Conservation (phyloP, 1,140 invertebrate species). For the Chlorops oryzae region DNA sequence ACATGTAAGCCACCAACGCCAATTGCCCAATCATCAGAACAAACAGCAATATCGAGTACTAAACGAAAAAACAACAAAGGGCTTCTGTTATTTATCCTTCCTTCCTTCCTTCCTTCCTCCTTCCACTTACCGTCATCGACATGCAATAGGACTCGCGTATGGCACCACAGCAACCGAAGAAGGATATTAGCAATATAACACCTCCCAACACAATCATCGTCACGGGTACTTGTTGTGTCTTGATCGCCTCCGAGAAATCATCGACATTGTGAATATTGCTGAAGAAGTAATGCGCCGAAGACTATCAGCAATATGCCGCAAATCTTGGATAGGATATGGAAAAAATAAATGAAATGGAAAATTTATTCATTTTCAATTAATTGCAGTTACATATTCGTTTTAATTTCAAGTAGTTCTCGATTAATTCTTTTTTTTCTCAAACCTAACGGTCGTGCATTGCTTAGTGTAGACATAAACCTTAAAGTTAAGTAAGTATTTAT, state of each 20-base stretch:
- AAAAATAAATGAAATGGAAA: too few species aligned
- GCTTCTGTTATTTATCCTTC: not conserved
- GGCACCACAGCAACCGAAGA: slow-evolving; percentile 81
- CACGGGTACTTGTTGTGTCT: slow-evolving; percentile 54
- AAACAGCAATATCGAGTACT: slow-evolving; percentile 61
- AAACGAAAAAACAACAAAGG: slow-evolving; percentile 25
- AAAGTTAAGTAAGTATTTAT: too few species aligned
- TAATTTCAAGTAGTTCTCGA: too few species aligned
- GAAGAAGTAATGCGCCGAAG: slow-evolving; percentile 54
- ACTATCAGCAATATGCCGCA: slow-evolving; percentile 58
- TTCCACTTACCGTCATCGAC: slow-evolving; percentile 63
- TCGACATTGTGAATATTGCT: slow-evolving; percentile 50
- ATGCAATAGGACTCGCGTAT: slow-evolving; percentile 77
- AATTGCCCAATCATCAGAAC: slow-evolving; percentile 61
- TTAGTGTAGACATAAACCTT: too few species aligned
- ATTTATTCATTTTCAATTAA: too few species aligned
- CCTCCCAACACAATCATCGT: slow-evolving; percentile 66
- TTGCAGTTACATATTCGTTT: too few species aligned
- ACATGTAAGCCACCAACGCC: slow-evolving; percentile 54
- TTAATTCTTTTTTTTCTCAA: too few species aligned
- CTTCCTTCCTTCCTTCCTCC: too few species aligned
- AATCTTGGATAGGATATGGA: slow-evolving; percentile 52
- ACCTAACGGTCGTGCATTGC: too few species aligned
- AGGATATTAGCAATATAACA: slow-evolving; percentile 69
- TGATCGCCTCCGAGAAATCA: slow-evolving; percentile 49